These are phyloP conservation scores for Rhombomys opimus DNA, from an alignment of 2,113 vertebrate genomes.

Conservation along the genomic window DNA sequence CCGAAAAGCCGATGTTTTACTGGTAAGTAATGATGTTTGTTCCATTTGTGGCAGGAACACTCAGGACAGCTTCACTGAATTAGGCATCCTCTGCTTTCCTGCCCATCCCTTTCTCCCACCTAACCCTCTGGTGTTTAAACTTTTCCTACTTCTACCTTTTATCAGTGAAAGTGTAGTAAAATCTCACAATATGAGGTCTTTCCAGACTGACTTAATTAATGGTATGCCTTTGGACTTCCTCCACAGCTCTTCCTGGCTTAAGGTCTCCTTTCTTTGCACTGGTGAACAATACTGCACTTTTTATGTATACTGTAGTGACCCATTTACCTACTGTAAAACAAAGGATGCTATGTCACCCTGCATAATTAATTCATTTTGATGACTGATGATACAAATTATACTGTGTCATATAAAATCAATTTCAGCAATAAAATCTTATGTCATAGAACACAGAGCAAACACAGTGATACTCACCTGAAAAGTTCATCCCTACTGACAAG, in stretches of 20 bases:
- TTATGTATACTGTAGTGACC: not conserved
- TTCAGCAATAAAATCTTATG: not conserved
- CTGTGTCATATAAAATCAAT: not conserved
- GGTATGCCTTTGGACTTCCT: not conserved
- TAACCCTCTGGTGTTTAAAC: not conserved
- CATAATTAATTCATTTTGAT: not conserved
- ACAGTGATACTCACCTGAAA: not conserved
- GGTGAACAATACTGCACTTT: not conserved
- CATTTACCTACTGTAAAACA: not conserved
- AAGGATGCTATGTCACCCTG: too few species aligned
- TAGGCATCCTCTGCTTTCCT: not conserved
- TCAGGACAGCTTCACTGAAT: not conserved
- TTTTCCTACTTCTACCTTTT: not conserved
- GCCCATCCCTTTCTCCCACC: not conserved
- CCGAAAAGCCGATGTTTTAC: not conserved
- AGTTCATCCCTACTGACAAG: not conserved
- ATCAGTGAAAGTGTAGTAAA: not conserved
- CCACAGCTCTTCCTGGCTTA: not conserved
- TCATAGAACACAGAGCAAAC: not conserved
- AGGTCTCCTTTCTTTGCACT: not conserved
- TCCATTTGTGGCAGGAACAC: not conserved
- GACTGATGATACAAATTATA: not conserved
- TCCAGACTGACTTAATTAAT: not conserved
- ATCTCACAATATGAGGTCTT: not conserved
- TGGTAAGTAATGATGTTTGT: not conserved